A percentile compares a stretch with the other conserved stretches of the same genome.
These are phyloP conservation scores for Colinus virginianus DNA, from an alignment of 2,113 vertebrate genomes.

Conservation along the genomic window DNA sequence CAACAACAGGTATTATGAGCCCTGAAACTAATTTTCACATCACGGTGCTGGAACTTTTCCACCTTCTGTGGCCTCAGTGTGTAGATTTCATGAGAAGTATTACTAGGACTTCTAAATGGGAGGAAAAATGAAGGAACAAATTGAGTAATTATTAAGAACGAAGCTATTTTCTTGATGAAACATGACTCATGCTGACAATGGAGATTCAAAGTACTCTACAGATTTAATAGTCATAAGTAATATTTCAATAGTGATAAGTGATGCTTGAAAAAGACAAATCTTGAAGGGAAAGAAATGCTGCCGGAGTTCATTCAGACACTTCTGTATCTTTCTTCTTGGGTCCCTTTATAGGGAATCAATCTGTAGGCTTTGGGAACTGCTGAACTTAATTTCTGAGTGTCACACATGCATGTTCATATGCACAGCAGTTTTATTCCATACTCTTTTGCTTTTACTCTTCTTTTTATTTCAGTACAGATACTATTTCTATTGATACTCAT, in stretches of 20 bases:
- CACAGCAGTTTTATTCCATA: not conserved
- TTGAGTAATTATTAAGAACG: slow-evolving; percentile 24
- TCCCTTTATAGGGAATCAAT: not conserved
- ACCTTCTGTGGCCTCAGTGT: not conserved
- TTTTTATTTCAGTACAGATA: not conserved
- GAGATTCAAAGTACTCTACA: slow-evolving; percentile 28
- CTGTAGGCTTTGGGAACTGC: not conserved
- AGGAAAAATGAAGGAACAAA: slow-evolving; percentile 33
- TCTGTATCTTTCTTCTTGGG: not conserved
- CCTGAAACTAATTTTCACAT: slow-evolving; percentile 24
- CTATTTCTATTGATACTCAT: not conserved
- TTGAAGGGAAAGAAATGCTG: not conserved
- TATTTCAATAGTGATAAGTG: slow-evolving; percentile 49
- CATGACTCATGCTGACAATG: slow-evolving; percentile 36
- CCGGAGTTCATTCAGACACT: not conserved
- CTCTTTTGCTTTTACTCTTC: not conserved
- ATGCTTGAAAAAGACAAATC: slow-evolving; percentile 18
- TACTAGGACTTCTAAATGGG: not conserved
- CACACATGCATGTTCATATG: fast-evolving
- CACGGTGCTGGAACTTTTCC: not conserved
- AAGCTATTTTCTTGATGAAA: slow-evolving; percentile 54
- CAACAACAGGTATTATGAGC: not conserved
- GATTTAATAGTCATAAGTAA: slow-evolving; percentile 51
- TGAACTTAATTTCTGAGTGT: not conserved
- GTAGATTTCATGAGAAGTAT: not conserved